phyloP scores from a whole-genome alignment of 2,113 vertebrate genomes.

The Rhineura floridana region DNA sequence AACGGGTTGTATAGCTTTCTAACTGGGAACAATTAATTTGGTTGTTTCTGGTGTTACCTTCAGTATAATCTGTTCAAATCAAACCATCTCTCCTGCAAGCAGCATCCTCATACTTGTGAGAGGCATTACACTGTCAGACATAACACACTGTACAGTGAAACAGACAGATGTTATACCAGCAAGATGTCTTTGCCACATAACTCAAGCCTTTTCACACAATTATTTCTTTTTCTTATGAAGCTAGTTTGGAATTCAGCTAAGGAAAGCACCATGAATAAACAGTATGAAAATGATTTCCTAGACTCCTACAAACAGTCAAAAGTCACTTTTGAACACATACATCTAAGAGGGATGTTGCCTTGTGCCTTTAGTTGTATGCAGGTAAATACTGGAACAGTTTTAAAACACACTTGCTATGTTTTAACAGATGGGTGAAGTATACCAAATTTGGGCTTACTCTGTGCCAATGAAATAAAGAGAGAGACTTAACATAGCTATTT shows the following conservation, averaged over 20 bases:
- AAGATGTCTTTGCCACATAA: slow-evolving; percentile 22
- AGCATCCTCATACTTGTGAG: slow-evolving; percentile 40
- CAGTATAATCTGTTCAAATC: slow-evolving; percentile 30
- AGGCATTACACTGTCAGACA: slow-evolving; percentile 45
- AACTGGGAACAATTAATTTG: neutral
- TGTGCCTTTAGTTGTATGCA: slow-evolving; percentile 8
- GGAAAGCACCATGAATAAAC: neutral
- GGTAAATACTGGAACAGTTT: slow-evolving; percentile 39
- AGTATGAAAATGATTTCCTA: neutral
- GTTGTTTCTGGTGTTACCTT: neutral
- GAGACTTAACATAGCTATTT: neutral
- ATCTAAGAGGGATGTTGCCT: slow-evolving; percentile 33
- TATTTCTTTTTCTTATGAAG: neutral
- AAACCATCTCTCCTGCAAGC: slow-evolving; percentile 41
- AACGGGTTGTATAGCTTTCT: neutral
- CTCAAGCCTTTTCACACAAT: fast-evolving
- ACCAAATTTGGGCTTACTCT: slow-evolving; percentile 27
- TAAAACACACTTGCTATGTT: slow-evolving; percentile 35
- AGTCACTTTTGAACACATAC: slow-evolving; percentile 32
- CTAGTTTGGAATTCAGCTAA: neutral
- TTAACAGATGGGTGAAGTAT: slow-evolving; percentile 41
- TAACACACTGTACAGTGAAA: slow-evolving; percentile 27
- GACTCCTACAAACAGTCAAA: slow-evolving; percentile 4
- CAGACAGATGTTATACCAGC: slow-evolving; percentile 31
- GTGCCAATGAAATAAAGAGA: slow-evolving; percentile 45